Evolutionary conservation across 1,140 invertebrate genomes (phyloP).

Genomic region (Macrobrachium rosenbergii): DNA sequence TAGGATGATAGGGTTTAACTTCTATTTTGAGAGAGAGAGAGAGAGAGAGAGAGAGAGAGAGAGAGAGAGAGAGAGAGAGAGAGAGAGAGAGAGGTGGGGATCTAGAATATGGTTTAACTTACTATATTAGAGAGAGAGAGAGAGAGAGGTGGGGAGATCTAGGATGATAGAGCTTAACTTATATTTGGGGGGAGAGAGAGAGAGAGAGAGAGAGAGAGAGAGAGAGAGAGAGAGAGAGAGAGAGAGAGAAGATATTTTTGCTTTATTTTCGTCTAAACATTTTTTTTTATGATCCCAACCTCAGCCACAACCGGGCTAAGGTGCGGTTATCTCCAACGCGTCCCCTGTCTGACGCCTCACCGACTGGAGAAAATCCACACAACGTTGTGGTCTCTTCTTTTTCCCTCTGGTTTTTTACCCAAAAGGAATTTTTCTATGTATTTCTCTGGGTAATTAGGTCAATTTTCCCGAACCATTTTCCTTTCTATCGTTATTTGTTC

Average conservation of each 20-base stretch:
- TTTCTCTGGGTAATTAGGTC: too few relatives aligned
- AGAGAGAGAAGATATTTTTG: neutral
- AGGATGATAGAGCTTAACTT: neutral
- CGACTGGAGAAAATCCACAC: too few relatives aligned
- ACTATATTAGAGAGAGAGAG: constrained; percentile 10
- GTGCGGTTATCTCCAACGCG: too few relatives aligned
- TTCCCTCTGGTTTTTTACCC: too few relatives aligned
- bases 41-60: neutral
- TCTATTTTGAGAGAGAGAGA: neutral
- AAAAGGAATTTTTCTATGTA: too few relatives aligned
- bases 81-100: constrained; percentile 13
- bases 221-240: constrained; percentile 27
- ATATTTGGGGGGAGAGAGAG: constrained; percentile 5
- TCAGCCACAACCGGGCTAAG: neutral
- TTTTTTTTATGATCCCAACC: neutral
- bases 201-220: constrained; percentile 29
- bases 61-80: constrained; percentile 12
- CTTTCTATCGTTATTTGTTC: neutral
- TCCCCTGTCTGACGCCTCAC: too few relatives aligned
- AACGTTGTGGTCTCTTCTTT: too few relatives aligned
- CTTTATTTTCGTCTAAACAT: neutral
- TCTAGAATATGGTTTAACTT: neutral
- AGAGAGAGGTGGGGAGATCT: neutral
- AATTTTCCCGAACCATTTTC: neutral
- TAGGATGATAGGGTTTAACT: neutral